phyloP scores from a whole-genome alignment of 2,797 vertebrate genomes.

The Pygocentrus nattereri region DNA sequence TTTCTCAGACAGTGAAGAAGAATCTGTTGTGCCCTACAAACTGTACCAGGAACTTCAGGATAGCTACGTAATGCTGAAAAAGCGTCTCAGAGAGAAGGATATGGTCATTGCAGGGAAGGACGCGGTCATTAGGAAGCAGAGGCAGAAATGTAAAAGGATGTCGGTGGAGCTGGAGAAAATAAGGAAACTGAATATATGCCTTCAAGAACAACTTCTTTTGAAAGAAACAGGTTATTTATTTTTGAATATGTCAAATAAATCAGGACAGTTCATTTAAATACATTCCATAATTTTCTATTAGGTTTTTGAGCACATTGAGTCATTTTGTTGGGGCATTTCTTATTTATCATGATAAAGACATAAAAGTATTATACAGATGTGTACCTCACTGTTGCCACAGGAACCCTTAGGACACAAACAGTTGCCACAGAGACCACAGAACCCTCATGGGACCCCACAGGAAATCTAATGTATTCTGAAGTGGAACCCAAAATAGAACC shows the following conservation, averaged over 20 bases:
- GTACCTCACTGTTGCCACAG: conserved; percentile 6
- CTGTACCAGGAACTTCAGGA: conserved; percentile 51
- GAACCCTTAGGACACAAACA: not conserved
- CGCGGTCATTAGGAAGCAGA: conserved; percentile 32
- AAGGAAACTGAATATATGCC: conserved; percentile 45
- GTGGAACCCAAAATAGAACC: conserved; percentile 6
- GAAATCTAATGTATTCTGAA: conserved; percentile 16
- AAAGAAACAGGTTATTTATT: conserved; percentile 30
- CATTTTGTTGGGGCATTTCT: not conserved
- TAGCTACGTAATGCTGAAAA: conserved; percentile 37
- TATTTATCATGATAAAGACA: not conserved
- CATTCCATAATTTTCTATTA: too few relatives aligned
- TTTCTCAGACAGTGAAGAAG: conserved; percentile 40
- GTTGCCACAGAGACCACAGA: not conserved
- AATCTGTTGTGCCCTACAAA: conserved; percentile 42
- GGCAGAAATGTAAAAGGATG: conserved; percentile 38
- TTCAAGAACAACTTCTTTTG: conserved; percentile 43
- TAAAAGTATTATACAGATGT: not conserved
- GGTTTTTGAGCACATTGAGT: not conserved
- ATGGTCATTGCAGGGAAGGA: conserved; percentile 43
- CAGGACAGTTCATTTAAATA: too few relatives aligned
- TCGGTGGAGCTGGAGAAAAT: conserved; percentile 36
- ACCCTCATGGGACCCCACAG: conserved; percentile 10
- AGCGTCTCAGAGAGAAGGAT: conserved; percentile 32
- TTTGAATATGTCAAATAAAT: conserved; percentile 4